Conservation (phyloP, 2,888 invertebrate genomes). For the Dicyrtomina minuta region DNA sequence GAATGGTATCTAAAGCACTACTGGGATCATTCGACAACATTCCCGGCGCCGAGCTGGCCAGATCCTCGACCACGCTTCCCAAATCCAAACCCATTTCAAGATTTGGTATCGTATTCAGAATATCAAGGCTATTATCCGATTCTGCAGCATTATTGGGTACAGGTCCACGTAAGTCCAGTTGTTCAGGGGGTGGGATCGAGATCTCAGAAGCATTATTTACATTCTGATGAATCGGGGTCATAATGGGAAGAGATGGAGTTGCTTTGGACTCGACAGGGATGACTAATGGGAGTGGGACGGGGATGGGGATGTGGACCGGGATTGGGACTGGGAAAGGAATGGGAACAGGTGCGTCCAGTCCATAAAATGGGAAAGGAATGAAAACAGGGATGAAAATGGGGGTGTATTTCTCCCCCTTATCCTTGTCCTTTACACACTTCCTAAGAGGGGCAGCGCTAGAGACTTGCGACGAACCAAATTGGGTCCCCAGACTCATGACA, state of each 20-base stretch:
- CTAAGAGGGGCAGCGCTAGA: too few species aligned
- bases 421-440: conserved; percentile 10
- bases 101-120: conserved; percentile 27
- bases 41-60: too few species aligned
- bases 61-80: too few species aligned
- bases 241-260: too few species aligned
- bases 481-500: conserved; percentile 35
- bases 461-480: too few species aligned
- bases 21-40: too few species aligned
- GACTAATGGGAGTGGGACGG: conserved; percentile 47
- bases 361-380: conserved; percentile 48
- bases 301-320: conserved; percentile 57
- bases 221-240: too few species aligned
- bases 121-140: conserved; percentile 28
- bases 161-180: conserved; percentile 20
- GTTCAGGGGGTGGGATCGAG: too few species aligned
- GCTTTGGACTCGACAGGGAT: too few species aligned
- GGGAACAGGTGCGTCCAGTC: conserved; percentile 42
- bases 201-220: too few species aligned
- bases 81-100: conserved; percentile 25
- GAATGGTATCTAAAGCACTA: too few species aligned
- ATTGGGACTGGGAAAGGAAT: conserved; percentile 55
- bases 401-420: conserved; percentile 53
- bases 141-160: conserved; percentile 28
- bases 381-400: conserved; percentile 45